Percentiles rank a stretch among this genome's conserved stretches.
phyloP scores from a whole-genome alignment of 2,113 vertebrate species.

The Arothron firmamentum region DNA sequence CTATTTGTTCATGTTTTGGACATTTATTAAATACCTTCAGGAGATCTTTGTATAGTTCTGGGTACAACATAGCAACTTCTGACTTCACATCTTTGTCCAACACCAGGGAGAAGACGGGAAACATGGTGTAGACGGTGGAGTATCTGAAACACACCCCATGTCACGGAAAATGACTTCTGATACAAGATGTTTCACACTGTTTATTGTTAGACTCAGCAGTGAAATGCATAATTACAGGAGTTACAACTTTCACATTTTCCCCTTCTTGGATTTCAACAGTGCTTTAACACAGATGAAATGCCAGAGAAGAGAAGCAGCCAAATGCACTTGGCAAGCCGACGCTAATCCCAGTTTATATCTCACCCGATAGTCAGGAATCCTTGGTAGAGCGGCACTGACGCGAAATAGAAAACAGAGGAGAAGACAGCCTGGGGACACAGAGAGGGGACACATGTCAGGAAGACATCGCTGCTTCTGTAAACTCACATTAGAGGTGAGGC shows the following conservation, averaged over 20 bases:
- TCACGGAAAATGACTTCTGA: background rate
- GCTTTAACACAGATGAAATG: slow-evolving; percentile 64
- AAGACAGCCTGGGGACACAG: slow-evolving; percentile 83
- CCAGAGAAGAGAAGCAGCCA: slow-evolving; percentile 42
- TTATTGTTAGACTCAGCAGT: slow-evolving; percentile 20
- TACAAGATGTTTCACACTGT: slow-evolving; percentile 10
- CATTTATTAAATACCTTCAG: slow-evolving; percentile 80
- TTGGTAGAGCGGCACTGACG: slow-evolving; percentile 95
- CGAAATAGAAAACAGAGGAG: slow-evolving; percentile 96
- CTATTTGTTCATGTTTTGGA: background rate
- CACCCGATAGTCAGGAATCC: slow-evolving; percentile 97
- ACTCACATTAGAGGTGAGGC: background rate
- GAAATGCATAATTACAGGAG: background rate
- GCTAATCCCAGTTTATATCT: slow-evolving; percentile 56
- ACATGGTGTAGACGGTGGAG: slow-evolving; percentile 98
- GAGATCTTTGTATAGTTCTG: slow-evolving; percentile 96
- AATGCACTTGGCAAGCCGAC: slow-evolving; percentile 63
- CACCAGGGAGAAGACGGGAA: slow-evolving; percentile 95
- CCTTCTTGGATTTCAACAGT: slow-evolving; percentile 40
- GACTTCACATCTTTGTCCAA: slow-evolving; percentile 98
- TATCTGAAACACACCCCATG: slow-evolving; percentile 74
- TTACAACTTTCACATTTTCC: slow-evolving; percentile 42
- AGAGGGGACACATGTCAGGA: background rate
- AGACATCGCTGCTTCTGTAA: background rate
- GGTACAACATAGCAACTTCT: slow-evolving; percentile 97